These are phyloP conservation scores for Neolamprologus devosi DNA, from an alignment of 2,113 vertebrate genomes.

Conservation along the genomic window DNA sequence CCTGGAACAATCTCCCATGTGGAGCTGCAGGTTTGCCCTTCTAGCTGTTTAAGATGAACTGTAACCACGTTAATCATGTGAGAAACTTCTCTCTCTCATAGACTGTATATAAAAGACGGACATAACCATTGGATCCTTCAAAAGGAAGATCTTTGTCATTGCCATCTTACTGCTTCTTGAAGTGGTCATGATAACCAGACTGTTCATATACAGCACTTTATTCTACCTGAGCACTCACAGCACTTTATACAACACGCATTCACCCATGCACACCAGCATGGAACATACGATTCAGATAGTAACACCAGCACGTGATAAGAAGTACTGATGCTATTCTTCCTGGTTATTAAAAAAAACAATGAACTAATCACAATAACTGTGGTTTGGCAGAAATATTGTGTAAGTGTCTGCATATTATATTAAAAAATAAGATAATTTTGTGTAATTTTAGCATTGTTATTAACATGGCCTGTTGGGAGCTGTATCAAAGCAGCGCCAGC, in stretches of 20 bases:
- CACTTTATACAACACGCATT: rapidly evolving
- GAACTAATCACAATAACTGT: neutral
- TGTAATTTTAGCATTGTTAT: neutral
- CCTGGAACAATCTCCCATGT: neutral
- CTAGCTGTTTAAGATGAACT: neutral
- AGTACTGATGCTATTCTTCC: neutral
- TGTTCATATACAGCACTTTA: neutral
- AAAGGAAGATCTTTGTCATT: neutral
- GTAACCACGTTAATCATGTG: neutral
- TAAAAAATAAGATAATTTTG: neutral
- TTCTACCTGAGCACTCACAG: neutral
- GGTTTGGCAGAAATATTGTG: neutral
- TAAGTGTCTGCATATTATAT: neutral
- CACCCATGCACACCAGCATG: neutral
- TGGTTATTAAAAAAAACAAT: neutral
- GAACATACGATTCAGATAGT: neutral
- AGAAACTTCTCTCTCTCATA: neutral
- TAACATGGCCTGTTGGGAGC: neutral
- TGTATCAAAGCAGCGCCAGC: neutral
- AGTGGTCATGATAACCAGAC: neutral
- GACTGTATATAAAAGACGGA: neutral
- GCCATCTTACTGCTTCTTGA: neutral
- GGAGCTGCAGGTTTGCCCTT: neutral
- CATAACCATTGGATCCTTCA: neutral
- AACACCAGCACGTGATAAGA: neutral